Percentiles rank a stretch among this genome's conserved stretches.
phyloP scores from a whole-genome alignment of 1,140 invertebrate species.

The Lysiphlebus fabarum region DNA sequence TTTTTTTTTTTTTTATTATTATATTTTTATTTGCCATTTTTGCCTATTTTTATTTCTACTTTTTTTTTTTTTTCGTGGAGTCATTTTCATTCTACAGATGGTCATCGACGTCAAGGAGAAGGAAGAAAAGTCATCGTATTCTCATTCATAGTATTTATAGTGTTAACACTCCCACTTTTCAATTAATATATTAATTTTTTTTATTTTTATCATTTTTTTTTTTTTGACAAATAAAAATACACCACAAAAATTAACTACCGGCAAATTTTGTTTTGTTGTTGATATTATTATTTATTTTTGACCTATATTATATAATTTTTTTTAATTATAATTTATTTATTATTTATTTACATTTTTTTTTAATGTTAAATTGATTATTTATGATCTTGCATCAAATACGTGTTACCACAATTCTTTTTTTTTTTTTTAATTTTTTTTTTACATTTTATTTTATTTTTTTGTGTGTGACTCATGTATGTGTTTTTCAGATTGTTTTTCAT shows the following conservation, averaged over 20 bases:
- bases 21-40: not conserved
- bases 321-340: too few species aligned
- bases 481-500: conserved; percentile 17
- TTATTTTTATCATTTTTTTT: conserved; percentile 37
- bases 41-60: not conserved
- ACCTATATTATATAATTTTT: too few species aligned
- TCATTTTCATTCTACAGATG: conserved; percentile 35
- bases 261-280: conserved; percentile 25
- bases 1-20: not conserved
- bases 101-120: conserved; percentile 29
- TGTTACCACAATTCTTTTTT: too few species aligned
- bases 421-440: conserved; percentile 1
- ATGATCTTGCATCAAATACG: too few species aligned
- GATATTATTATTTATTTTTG: not conserved
- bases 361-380: too few species aligned
- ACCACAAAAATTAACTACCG: conserved; percentile 22
- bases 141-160: conserved; percentile 45
- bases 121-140: conserved; percentile 35
- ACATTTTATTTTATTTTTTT: conserved; percentile 8
- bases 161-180: conserved; percentile 19
- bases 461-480: conserved; percentile 28
- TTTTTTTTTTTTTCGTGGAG: not conserved
- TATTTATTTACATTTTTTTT: too few species aligned
- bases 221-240: conserved; percentile 26
- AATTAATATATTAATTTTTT: conserved; percentile 11